Conservation (phyloP, 2,888 invertebrate species). For the Hybos culiciformis region DNA sequence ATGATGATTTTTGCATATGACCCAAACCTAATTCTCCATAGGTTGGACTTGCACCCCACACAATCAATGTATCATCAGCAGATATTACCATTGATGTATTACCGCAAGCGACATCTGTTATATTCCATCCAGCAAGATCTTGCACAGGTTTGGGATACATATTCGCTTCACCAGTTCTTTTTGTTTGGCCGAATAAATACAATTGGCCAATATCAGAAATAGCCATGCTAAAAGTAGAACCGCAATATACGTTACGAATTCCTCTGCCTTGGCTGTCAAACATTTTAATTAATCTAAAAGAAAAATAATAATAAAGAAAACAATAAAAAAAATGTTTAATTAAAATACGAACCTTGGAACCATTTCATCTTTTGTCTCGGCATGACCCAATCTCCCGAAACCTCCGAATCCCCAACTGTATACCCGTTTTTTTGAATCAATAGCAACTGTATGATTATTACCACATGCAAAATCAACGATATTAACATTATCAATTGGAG, state of each 20-base stretch:
- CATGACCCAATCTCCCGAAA: conserved; percentile 84
- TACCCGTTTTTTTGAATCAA: conserved; percentile 77
- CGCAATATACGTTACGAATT: conserved; percentile 67
- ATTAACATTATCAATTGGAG: conserved; percentile 70
- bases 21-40: conserved; percentile 89
- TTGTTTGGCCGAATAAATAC: conserved; percentile 82
- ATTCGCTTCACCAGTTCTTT: conserved; percentile 85
- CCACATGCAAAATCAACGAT: conserved; percentile 86
- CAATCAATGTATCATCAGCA: conserved; percentile 80
- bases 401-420: conserved; percentile 96
- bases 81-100: conserved; percentile 74
- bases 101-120: conserved; percentile 69
- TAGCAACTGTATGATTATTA: conserved; percentile 78
- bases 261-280: conserved; percentile 78
- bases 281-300: conserved; percentile 61
- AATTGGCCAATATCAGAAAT: conserved; percentile 60
- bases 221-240: conserved; percentile 74
- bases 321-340: neutral
- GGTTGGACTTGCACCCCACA: conserved; percentile 89
- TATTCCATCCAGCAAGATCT: conserved; percentile 82
- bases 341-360: conserved; percentile 42
- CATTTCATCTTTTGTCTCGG: conserved; percentile 83
- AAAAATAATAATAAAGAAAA: neutral
- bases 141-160: conserved; percentile 95
- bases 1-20: conserved; percentile 75